Evolutionary conservation across 2,797 vertebrate species (phyloP), one percentile per base, ranked within the genome.

Genomic region (Moxostoma hubbsi): DNA sequence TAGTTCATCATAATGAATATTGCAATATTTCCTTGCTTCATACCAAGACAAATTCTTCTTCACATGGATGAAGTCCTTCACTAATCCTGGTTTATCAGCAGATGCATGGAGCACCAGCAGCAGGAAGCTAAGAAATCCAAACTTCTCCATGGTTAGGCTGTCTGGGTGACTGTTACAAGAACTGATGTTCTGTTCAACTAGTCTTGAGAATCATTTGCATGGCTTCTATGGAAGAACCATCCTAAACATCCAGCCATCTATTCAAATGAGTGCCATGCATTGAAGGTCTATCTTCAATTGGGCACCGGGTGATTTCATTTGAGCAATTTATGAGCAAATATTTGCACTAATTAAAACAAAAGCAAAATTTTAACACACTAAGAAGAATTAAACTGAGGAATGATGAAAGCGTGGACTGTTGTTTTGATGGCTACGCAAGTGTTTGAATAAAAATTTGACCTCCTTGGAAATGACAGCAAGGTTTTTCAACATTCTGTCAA

Each of bases 131-230:
- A 67, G 54, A 46, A 77, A 13, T 6, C 18, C 46, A 16, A 77
- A 61, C 15, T 16, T 69, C 75, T 68, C 45, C 63, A 67, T 68
- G 74, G 45, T 49, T 2, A 47, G 51, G 16, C 49, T 57, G 16
- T 58, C 54, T 63, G 36, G 36, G 15, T 45, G 57, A 51, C 64
- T 67, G 5, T 50, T 10, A 50, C 36, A 45, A 49, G 10, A 61
- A 12, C 6, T 6, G 36, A 53, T 61, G 15, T n/a, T 5, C 47
- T 16, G 1, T 54, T 63, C 5, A 65, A 46, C 5, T 65, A 46
- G 10, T 24, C 46, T 13, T 59, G 15, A 61, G 45, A 7, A 24
- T 45, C 0, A 57, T 53, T 75, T 64, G n/a, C 15, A 58, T 47
- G n/a, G 5, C 9, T 0, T 58, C n/a, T 24, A 3, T 1, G 24